Percentiles rank a stretch among this genome's conserved stretches.
Conservation (phyloP, 2,113 vertebrate genomes). For the Eretmochelys imbricata region DNA sequence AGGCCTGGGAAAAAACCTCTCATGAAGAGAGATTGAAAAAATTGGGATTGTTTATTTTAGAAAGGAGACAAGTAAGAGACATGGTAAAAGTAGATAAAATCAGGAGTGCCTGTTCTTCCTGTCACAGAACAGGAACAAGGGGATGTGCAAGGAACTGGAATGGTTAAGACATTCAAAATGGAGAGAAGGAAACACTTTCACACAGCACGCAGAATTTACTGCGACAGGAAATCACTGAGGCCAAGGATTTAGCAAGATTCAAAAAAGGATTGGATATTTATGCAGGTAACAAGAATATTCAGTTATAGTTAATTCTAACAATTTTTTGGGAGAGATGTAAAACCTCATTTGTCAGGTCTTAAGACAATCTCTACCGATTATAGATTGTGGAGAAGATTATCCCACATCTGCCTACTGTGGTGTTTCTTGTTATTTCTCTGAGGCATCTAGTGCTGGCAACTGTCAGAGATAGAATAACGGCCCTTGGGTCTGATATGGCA, state of each 20-base stretch:
- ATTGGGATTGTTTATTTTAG: neutral
- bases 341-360: neutral
- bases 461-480: neutral
- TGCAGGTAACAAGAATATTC: neutral
- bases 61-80: neutral
- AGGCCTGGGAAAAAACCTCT: neutral
- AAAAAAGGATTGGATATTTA: neutral
- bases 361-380: neutral
- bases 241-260: neutral
- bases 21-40: neutral
- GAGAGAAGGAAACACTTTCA: neutral
- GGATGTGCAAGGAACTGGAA: neutral
- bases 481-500: fast-evolving
- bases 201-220: neutral
- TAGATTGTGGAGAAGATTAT: neutral
- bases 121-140: too few species aligned
- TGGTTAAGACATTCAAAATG: too few species aligned
- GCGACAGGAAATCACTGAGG: neutral
- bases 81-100: neutral
- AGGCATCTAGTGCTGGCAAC: neutral
- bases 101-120: neutral
- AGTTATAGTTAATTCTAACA: neutral
- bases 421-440: neutral
- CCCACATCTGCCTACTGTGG: neutral
- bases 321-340: neutral